Percentiles rank a stretch among this genome's conserved stretches.
These are phyloP conservation scores for Acropternis orthonyx DNA, from an alignment of 2,797 vertebrate genomes.

Conservation along the genomic window DNA sequence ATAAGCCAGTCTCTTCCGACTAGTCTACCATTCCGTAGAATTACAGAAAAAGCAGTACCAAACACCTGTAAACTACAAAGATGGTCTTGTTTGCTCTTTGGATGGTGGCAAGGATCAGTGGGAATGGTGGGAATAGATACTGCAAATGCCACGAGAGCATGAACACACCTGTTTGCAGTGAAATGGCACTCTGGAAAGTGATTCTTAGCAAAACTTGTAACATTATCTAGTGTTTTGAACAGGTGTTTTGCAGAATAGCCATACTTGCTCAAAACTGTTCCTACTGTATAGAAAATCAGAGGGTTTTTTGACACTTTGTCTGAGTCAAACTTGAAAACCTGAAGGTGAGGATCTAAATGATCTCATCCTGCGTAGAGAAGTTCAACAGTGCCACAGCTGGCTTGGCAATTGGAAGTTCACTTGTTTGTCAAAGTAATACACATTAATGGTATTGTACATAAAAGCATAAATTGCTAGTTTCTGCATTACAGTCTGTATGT, in stretches of 20 bases:
- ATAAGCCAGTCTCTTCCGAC: not conserved
- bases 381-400: not conserved
- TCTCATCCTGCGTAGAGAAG: not conserved
- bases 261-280: not conserved
- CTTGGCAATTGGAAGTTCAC: not conserved
- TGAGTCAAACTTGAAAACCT: not conserved
- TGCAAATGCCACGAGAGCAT: not conserved
- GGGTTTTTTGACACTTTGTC: not conserved
- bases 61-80: not conserved
- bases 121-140: not conserved
- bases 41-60: not conserved
- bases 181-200: no score
- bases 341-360: not conserved
- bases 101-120: not conserved
- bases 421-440: not conserved
- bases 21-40: not conserved
- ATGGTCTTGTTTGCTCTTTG: not conserved
- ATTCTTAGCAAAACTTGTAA: not conserved
- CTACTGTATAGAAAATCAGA: not conserved
- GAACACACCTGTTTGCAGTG: not conserved
- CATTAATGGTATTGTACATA: not conserved
- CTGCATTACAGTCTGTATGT: not conserved
- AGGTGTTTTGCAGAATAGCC: not conserved
- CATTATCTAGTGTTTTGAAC: accelerated
- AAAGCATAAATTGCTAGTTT: not conserved